Percentiles rank a stretch among this genome's conserved stretches.
These are phyloP conservation scores for Andrena camellia DNA, from an alignment of 2,888 invertebrate genomes.

Conservation along the genomic window DNA sequence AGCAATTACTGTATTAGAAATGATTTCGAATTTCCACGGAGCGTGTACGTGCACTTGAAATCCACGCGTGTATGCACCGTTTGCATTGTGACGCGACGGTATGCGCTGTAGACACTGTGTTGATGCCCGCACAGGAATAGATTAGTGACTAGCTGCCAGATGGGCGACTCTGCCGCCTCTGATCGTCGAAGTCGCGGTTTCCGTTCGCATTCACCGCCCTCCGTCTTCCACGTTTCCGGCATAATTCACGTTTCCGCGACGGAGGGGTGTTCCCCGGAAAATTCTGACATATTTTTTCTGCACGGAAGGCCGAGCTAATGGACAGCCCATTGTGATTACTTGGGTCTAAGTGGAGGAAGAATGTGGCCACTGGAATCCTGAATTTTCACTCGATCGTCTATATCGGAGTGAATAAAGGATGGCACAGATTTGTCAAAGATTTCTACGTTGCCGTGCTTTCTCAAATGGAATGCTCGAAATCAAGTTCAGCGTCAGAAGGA, in stretches of 20 bases:
- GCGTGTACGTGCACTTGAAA: slow-evolving; percentile 37
- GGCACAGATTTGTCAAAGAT: too few species aligned
- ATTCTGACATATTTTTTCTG: not conserved
- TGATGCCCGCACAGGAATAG: slow-evolving; percentile 70
- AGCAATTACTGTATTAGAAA: slow-evolving; percentile 64
- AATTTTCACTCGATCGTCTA: too few species aligned
- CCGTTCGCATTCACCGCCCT: slow-evolving; percentile 39
- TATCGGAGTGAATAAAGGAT: too few species aligned
- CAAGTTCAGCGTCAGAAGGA: not conserved
- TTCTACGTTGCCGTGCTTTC: too few species aligned
- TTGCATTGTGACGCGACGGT: slow-evolving; percentile 47
- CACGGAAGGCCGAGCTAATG: not conserved
- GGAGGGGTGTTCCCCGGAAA: not conserved
- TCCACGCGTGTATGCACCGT: slow-evolving; percentile 48
- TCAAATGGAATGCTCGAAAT: not conserved
- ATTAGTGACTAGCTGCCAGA: slow-evolving; percentile 73
- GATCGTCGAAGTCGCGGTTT: slow-evolving; percentile 61
- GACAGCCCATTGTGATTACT: not conserved
- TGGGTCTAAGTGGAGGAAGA: not conserved
- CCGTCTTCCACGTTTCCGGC: not conserved
- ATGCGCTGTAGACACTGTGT: slow-evolving; percentile 54
- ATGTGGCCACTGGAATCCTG: too few species aligned
- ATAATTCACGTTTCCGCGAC: not conserved
- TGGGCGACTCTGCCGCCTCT: slow-evolving; percentile 58
- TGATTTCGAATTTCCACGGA: slow-evolving; percentile 54